Base-by-base conservation (phyloP, 2,113 vertebrate species). In the Gopherus evgoodei region DNA sequence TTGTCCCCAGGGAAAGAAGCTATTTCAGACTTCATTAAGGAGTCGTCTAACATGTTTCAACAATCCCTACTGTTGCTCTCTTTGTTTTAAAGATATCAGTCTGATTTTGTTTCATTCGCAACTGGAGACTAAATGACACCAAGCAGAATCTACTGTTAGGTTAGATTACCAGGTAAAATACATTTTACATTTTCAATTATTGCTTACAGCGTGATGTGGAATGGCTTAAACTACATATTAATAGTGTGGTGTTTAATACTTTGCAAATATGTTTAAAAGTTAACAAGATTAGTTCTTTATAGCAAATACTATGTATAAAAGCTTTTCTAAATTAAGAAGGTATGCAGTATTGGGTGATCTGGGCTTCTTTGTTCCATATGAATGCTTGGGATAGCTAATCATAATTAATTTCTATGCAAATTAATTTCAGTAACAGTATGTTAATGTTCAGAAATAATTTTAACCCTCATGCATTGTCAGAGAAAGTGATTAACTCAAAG, bases 141-240 rank as follows among this genome's bases (percentile, higher is more conserved):
- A 98, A 96, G 96, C 97, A 98, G 97, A 98, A 87, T 95, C 98
- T 97, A 96, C 98, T 98, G 88, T 97, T 98, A 98, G 97, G 97
- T 98, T 98, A 98, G 97, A 97, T 97, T 97, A 97, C 96, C 98
- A 98, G 98, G 98, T 98, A 98, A 98, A 98, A 95, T 84, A 94
- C 38, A 91, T 96, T 98, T 98, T 98, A 69, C 89, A 91, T 98
- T 98, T 97, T 98, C 97, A 98, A 97, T 97, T 98, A 97, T 89
- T 97, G 95, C 91, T 98, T 98, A 94, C 95, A 97, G 97, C 88
- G 96, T 98, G 93, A 90, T 86, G 93, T 97, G 93, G 89, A 97
- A 97, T 97, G 97, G 94, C 97, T 96, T 93, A 79, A 96, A 93
- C 35, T 38, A 95, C 89, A 17, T 93, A 96, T 97, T 97, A 95